phyloP scores from a whole-genome alignment of 1,140 invertebrate species.

The Achroia grisella region DNA sequence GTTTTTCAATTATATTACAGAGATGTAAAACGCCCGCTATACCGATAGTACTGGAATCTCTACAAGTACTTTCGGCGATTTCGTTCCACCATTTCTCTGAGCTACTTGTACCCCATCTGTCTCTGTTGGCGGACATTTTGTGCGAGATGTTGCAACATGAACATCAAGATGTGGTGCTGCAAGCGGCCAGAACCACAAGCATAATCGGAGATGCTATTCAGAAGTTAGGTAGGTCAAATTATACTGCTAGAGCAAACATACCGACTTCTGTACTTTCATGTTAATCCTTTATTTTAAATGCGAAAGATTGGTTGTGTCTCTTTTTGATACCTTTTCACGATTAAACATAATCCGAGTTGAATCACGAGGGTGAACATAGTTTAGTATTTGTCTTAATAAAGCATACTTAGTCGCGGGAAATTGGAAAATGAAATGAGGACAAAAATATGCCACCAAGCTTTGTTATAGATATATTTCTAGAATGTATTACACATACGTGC shows the following conservation, averaged over 20 bases:
- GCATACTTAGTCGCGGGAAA: too few relatives aligned
- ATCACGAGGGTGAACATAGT: too few relatives aligned
- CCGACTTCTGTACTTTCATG: too few relatives aligned
- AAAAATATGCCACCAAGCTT: too few relatives aligned
- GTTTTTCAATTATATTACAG: conserved; percentile 23
- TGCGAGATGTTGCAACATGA: conserved; percentile 69
- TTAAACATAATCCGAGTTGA: too few relatives aligned
- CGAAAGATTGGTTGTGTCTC: too few relatives aligned
- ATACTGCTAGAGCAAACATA: neutral
- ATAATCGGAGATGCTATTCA: conserved; percentile 76
- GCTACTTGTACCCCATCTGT: conserved; percentile 73
- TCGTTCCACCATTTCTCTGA: conserved; percentile 77
- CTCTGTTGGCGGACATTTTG: conserved; percentile 75
- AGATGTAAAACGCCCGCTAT: conserved; percentile 55
- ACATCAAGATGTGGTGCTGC: conserved; percentile 76
- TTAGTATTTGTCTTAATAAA: too few relatives aligned
- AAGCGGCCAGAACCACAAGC: conserved; percentile 78
- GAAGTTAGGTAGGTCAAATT: conserved; percentile 46
- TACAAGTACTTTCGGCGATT: conserved; percentile 84
- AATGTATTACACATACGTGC: too few relatives aligned
- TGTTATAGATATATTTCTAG: too few relatives aligned
- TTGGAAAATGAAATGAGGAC: too few relatives aligned
- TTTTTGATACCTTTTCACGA: too few relatives aligned
- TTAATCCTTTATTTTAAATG: too few relatives aligned
- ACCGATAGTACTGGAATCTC: conserved; percentile 83